Conservation (phyloP, 2,888 invertebrate genomes). For the Diarsia rubi region DNA sequence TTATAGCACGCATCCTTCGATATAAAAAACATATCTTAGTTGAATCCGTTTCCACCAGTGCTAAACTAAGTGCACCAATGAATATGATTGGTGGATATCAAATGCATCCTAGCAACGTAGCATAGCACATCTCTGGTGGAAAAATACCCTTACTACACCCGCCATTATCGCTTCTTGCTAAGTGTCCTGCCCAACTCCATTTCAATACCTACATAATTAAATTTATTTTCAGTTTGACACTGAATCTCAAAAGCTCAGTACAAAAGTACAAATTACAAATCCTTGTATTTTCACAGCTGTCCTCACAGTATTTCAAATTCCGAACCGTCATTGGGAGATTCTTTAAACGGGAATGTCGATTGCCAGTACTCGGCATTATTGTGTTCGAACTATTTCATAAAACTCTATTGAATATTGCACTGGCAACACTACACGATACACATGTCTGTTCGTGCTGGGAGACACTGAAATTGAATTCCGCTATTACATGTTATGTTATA, state of each 20-base stretch:
- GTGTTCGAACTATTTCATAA: constrained; percentile 59
- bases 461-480: constrained; percentile 47
- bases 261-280: not conserved
- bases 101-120: no score
- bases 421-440: constrained; percentile 17
- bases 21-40: no score
- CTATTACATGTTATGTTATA: constrained; percentile 39
- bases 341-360: constrained; percentile 61
- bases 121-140: no score
- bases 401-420: constrained; percentile 43
- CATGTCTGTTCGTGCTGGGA: constrained; percentile 13
- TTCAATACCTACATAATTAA: no score
- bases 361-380: constrained; percentile 57
- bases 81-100: no score
- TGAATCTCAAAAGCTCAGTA: not conserved
- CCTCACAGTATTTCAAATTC: constrained; percentile 65
- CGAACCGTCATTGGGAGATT: constrained; percentile 71
- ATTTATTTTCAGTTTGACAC: no score
- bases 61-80: no score
- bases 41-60: no score
- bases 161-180: no score
- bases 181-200: no score
- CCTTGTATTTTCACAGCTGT: constrained; percentile 60
- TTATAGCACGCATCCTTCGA: no score
- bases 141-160: no score